phyloP scores from a whole-genome alignment of 2,113 vertebrate species.

The Carollia perspicillata region DNA sequence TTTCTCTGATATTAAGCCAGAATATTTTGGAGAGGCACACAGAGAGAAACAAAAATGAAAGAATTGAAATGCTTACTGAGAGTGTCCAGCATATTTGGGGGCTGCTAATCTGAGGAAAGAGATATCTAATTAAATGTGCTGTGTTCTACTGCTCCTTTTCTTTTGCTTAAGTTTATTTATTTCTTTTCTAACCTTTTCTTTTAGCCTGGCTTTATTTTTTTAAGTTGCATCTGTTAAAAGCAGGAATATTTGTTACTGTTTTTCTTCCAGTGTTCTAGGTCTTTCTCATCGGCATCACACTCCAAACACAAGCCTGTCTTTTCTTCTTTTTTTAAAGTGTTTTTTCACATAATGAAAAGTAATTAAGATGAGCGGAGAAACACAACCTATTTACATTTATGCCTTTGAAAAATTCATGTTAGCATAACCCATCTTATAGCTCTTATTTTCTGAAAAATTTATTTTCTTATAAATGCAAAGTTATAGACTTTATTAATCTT shows the following conservation, averaged over 20 bases:
- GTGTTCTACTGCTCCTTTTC: neutral
- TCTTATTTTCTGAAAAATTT: constrained; percentile 22
- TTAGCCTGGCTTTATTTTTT: neutral
- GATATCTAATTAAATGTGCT: neutral
- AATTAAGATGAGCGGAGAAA: neutral
- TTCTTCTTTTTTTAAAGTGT: neutral
- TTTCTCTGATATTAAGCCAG: neutral
- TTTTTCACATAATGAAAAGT: constrained; percentile 6
- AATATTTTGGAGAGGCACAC: neutral
- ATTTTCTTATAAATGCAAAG: constrained; percentile 25
- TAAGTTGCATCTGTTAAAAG: neutral
- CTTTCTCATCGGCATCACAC: neutral
- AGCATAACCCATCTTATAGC: neutral
- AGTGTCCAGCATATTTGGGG: neutral
- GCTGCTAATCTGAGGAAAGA: neutral
- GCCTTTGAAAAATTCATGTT: constrained; percentile 1
- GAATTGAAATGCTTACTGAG: neutral
- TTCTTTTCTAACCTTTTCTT: constrained; percentile 22
- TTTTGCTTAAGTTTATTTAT: neutral
- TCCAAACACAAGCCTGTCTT: neutral
- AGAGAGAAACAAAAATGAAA: constrained; percentile 10
- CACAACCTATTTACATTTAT: neutral
- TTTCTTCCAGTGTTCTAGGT: neutral
- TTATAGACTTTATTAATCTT: neutral
- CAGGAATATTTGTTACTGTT: neutral